Base-by-base conservation (phyloP, 2,797 vertebrate genomes). In the Eulemur rubriventer region DNA sequence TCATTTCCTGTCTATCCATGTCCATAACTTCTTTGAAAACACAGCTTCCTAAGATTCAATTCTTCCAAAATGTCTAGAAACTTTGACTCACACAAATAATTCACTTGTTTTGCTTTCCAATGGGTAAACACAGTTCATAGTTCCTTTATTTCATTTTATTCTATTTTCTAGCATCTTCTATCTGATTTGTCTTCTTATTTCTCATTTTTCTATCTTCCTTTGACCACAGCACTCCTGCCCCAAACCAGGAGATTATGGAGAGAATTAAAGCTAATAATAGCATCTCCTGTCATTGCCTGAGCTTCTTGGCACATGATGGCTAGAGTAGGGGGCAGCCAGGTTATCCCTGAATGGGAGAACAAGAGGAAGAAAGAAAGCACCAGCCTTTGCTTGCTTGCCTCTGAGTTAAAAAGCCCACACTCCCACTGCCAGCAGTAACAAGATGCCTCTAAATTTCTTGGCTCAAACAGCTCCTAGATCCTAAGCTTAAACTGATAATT, bases 121-220 rank as follows among this genome's bases (percentile, higher is more conserved):
- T 70, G 28, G 33, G 30, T 35, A 72, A 79, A 84, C n/a, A 82
- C 0, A 72, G 22, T 35, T 90, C 43, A 65, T 33, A 84, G 9
- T 55, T 84, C 18, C 30, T 52, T 13, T 75, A 84, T 38, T 82
- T 94, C 24, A 61, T 87, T 95, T 93, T 94, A 57, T 83, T 35
- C 59, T 93, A 59, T 89, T 96, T 94, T 87, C 73, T 76, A 70
- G 35, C 35, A 87, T 57, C 46, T 94, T 43, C 52, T 83, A n/a
- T n/a, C 16, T 26, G 2, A 85, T 65, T 78, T 70, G 8, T 93
- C 16, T 69, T 59, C 41, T 76, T 63, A 73, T 48, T 92, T 88
- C 91, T 79, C 46, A 91, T 83, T 94, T 52, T 67, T 12, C 13
- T 46, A 6, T 81, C 69, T 96, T 83, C 48, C 41, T 72, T 50